Conservation (phyloP, 2,113 vertebrate genomes). For the Riparia riparia region DNA sequence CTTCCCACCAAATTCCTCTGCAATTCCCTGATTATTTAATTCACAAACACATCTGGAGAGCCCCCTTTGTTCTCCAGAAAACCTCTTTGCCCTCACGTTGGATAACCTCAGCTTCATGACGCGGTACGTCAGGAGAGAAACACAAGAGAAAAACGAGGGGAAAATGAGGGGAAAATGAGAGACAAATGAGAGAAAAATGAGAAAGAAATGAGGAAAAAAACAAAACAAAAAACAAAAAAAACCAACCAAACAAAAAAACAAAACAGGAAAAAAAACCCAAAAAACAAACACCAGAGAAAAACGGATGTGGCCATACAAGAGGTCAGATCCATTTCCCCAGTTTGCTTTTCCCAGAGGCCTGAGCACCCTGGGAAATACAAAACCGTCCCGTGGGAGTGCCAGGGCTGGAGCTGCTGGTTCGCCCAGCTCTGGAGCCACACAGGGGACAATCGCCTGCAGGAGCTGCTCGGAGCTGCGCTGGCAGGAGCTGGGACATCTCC, state of each 20-base stretch:
- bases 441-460: not conserved
- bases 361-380: rapidly evolving
- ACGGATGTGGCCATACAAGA: not conserved
- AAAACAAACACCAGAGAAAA: too few relatives aligned
- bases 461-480: too few relatives aligned
- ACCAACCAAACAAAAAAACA: too few relatives aligned
- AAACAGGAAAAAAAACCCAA: too few relatives aligned
- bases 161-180: not conserved
- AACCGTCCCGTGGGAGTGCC: not conserved
- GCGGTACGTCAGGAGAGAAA: not conserved
- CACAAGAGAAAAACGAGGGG: not conserved
- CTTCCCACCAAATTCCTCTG: not conserved
- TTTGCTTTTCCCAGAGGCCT: too few relatives aligned
- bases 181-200: too few relatives aligned
- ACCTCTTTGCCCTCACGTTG: not conserved
- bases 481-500: not conserved
- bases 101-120: not conserved
- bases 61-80: not conserved
- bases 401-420: not conserved
- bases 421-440: not conserved
- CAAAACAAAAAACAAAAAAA: too few relatives aligned
- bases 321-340: too few relatives aligned
- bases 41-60: rapidly evolving
- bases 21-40: rapidly evolving
- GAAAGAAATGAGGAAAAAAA: too few relatives aligned